phyloP scores from a whole-genome alignment of 1,140 invertebrate genomes.

The Muscidifurax raptorellus region DNA sequence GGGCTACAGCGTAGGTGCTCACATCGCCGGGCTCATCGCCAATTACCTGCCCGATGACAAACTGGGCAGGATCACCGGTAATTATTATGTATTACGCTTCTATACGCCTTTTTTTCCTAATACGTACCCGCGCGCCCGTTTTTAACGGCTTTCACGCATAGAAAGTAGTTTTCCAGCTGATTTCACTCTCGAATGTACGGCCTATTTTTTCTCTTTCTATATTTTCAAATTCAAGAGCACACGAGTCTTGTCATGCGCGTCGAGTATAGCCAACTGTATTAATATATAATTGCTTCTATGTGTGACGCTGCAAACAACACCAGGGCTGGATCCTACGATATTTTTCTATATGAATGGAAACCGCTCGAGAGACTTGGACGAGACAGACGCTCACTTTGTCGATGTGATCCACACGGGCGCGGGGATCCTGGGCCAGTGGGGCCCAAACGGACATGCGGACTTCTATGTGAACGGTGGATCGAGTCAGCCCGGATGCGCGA shows the following conservation, averaged over 20 bases:
- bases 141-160: too few relatives aligned
- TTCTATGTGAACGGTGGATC: slow-evolving; percentile 94
- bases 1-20: slow-evolving; percentile 90
- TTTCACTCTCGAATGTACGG: neutral
- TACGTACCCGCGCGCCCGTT: neutral
- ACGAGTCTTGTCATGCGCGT: too few relatives aligned
- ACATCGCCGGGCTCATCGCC: slow-evolving; percentile 88
- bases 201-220: neutral
- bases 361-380: slow-evolving; percentile 87
- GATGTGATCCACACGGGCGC: slow-evolving; percentile 93
- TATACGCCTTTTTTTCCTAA: neutral
- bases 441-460: slow-evolving; percentile 90
- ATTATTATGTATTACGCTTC: slow-evolving; percentile 55
- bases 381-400: slow-evolving; percentile 89
- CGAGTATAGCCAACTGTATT: too few relatives aligned
- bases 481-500: slow-evolving; percentile 89
- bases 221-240: too few relatives aligned
- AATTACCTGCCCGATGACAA: slow-evolving; percentile 84
- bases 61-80: slow-evolving; percentile 87
- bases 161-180: neutral
- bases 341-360: slow-evolving; percentile 88
- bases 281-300: too few relatives aligned
- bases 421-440: slow-evolving; percentile 89
- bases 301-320: slow-evolving; percentile 35
- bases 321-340: slow-evolving; percentile 88